Evolutionary conservation across 2,797 vertebrate species (phyloP).

Genomic region (Enteromius unitaeniatus): DNA sequence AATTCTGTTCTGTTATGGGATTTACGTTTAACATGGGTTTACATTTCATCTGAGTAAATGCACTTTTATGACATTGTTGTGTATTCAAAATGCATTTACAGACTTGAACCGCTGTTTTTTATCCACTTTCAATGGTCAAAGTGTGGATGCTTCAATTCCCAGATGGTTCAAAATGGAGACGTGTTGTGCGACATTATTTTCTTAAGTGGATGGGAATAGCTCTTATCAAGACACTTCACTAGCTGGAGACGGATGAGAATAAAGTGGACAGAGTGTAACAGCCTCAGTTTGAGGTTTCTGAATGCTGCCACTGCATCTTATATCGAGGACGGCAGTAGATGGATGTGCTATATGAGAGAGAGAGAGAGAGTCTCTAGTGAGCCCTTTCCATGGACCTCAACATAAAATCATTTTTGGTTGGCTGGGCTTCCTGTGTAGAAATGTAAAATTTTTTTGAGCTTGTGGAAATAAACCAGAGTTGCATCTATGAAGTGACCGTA

Average conservation of each 20-base stretch:
- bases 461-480: conserved; percentile 28
- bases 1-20: conserved; percentile 18
- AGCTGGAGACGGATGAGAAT: conserved; percentile 36
- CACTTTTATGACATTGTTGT: conserved; percentile 23
- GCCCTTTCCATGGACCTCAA: neutral
- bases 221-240: conserved; percentile 51
- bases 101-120: conserved; percentile 20
- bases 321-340: conserved; percentile 6
- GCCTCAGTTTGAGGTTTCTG: conserved; percentile 9
- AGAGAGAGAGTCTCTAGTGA: neutral
- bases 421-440: neutral
- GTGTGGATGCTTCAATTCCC: conserved; percentile 36
- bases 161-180: conserved; percentile 29
- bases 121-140: conserved; percentile 17
- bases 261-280: conserved; percentile 19
- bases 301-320: conserved; percentile 23
- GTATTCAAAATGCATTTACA: conserved; percentile 46
- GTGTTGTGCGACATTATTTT: conserved; percentile 35
- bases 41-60: conserved; percentile 11
- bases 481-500: conserved; percentile 8
- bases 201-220: conserved; percentile 42
- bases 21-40: conserved; percentile 3
- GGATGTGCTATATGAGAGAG: conserved; percentile 7
- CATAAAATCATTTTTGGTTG: conserved; percentile 11
- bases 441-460: conserved; percentile 29